A percentile compares a stretch with the other conserved stretches of the same genome.
Evolutionary conservation across 2,113 vertebrate genomes (phyloP).

Genomic region (Sminthopsis crassicaudata): DNA sequence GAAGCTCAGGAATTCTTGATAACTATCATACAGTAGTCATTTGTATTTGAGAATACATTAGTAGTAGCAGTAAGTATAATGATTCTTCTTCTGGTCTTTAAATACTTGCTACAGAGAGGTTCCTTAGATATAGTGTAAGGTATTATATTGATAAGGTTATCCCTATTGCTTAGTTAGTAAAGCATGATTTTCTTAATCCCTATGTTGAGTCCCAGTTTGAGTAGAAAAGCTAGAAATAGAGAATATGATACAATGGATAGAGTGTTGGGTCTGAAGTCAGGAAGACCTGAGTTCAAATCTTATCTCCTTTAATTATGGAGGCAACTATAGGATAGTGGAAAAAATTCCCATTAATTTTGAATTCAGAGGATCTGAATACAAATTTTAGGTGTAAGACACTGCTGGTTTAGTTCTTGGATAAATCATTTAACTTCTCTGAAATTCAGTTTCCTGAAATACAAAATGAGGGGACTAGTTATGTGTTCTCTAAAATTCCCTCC

Average conservation of each 20-base stretch:
- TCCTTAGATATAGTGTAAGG: neutral
- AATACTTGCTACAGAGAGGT: neutral
- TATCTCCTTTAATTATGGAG: neutral
- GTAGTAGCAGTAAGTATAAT: neutral
- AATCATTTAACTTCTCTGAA: neutral
- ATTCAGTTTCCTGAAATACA: neutral
- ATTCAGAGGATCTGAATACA: neutral
- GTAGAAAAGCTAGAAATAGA: neutral
- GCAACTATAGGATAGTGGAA: neutral
- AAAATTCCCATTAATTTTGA: neutral
- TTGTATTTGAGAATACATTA: neutral
- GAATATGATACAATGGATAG: neutral
- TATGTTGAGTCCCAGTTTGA: neutral
- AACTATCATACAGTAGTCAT: neutral
- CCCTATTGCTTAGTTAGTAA: neutral
- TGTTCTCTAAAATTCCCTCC: neutral
- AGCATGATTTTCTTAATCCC: neutral
- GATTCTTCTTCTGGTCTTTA: neutral
- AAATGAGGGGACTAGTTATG: neutral
- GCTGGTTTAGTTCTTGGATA: neutral
- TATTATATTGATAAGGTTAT: neutral
- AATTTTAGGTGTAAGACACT: neutral
- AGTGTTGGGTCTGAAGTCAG: neutral
- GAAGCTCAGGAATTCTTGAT: neutral
- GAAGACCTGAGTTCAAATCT: neutral